phyloP scores from a whole-genome alignment of 2,888 invertebrate species.

The Rutpela maculata region DNA sequence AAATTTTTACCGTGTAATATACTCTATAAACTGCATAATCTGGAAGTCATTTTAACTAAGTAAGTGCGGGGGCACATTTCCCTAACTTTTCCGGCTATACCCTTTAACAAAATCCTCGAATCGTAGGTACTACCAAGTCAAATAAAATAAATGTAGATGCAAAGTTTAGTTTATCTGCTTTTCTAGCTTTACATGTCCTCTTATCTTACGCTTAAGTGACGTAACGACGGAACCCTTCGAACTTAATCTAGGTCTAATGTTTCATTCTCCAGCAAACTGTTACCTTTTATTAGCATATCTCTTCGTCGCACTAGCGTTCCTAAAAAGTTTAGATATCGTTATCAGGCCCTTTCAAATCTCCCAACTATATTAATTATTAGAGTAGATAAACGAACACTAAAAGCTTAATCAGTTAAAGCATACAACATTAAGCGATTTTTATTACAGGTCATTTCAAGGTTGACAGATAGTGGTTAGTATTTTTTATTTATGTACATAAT shows the following conservation, averaged over 20 bases:
- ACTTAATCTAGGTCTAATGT: not conserved
- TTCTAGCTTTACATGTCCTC: not conserved
- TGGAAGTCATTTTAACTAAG: too few relatives aligned
- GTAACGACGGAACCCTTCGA: slow-evolving; percentile 3
- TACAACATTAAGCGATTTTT: not conserved
- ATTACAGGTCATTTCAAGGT: slow-evolving; percentile 7
- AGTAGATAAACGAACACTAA: not conserved
- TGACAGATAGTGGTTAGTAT: not conserved
- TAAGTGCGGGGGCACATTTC: too few relatives aligned
- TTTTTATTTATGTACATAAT: too few relatives aligned
- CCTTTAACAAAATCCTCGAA: too few relatives aligned
- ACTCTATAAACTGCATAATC: too few relatives aligned
- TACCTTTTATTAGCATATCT: not conserved
- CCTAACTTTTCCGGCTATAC: too few relatives aligned
- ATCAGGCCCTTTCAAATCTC: not conserved
- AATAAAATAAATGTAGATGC: not conserved
- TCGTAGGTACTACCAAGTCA: too few relatives aligned
- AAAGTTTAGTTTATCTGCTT: not conserved
- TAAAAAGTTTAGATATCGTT: slow-evolving; percentile 3
- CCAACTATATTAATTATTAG: not conserved
- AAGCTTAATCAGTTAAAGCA: not conserved
- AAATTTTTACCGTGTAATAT: too few relatives aligned
- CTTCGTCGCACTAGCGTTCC: not conserved
- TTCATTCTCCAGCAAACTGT: not conserved
- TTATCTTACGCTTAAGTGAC: not conserved